Conservation (phyloP, 2,797 vertebrate species). For the Melanotaenia trifasciata region DNA sequence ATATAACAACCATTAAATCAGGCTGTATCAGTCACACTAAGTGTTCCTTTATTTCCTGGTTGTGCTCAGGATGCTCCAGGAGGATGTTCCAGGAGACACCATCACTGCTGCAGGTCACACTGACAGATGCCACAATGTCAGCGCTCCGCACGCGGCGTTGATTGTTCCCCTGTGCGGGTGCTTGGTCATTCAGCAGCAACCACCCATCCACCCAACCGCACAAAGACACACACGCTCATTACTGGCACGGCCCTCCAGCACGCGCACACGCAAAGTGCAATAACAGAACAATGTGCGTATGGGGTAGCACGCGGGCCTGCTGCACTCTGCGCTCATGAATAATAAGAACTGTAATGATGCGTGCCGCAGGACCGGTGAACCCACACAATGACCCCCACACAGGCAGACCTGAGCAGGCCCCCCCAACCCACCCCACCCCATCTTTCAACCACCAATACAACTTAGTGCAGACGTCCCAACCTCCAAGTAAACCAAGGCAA, state of each 20-base stretch:
- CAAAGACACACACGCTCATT: neutral
- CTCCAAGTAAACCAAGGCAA: neutral
- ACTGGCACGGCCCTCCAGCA: neutral
- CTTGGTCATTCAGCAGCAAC: conserved; percentile 59
- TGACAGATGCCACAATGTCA: too few relatives aligned
- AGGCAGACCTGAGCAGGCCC: neutral
- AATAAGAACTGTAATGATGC: neutral
- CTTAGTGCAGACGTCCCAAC: neutral
- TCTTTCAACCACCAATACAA: neutral
- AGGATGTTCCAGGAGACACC: too few relatives aligned
- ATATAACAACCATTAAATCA: too few relatives aligned
- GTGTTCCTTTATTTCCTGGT: too few relatives aligned
- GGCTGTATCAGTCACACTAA: too few relatives aligned
- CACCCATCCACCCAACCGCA: conserved; percentile 11
- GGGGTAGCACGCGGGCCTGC: conserved; percentile 10
- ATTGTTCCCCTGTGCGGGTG: conserved; percentile 55
- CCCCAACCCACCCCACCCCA: too few relatives aligned
- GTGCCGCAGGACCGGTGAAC: neutral
- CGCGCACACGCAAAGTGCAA: conserved; percentile 3
- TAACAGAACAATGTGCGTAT: conserved; percentile 50
- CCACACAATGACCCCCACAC: neutral
- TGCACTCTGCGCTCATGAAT: neutral
- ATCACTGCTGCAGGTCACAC: too few relatives aligned
- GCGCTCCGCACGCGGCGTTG: conserved; percentile 57
- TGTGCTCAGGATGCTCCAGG: too few relatives aligned